Evolutionary conservation across 2,797 vertebrate species (phyloP).

Genomic region (Hemibagrus guttatus): DNA sequence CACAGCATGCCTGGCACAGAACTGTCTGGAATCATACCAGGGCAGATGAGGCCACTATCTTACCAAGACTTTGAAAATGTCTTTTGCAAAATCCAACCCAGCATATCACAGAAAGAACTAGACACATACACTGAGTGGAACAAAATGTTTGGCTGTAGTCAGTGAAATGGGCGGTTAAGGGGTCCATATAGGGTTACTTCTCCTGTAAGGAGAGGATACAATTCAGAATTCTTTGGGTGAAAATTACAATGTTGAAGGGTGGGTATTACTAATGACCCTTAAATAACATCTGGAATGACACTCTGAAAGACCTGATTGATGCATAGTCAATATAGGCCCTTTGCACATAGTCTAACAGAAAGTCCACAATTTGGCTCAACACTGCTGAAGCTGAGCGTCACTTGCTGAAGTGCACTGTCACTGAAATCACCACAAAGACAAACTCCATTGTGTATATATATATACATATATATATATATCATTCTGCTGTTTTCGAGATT

Average conservation of each 20-base stretch:
- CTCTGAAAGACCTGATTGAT: conserved; percentile 81
- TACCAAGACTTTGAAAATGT: conserved; percentile 99
- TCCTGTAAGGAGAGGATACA: conserved; percentile 68
- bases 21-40: conserved; percentile 90
- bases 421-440: conserved; percentile 82
- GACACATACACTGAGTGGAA: conserved; percentile 99
- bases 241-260: conserved; percentile 77
- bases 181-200: conserved; percentile 77
- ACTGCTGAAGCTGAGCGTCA: conserved; percentile 79
- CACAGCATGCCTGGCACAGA: conserved; percentile 90
- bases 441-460: conserved; percentile 68
- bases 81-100: conserved; percentile 99
- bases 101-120: conserved; percentile 99
- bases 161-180: conserved; percentile 77
- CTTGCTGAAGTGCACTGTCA: conserved; percentile 77
- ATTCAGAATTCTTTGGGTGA: conserved; percentile 77
- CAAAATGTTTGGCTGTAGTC: conserved; percentile 99
- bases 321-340: conserved; percentile 77
- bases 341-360: conserved; percentile 79
- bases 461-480: conserved; percentile 65
- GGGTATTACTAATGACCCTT: conserved; percentile 77
- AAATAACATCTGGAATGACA: conserved; percentile 71
- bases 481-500: conserved; percentile 98
- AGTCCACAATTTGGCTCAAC: conserved; percentile 78
- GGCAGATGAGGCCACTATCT: conserved; percentile 93